Evolutionary conservation across 2,888 invertebrate species (phyloP).

Genomic region (Aphidoletes aphidimyza): DNA sequence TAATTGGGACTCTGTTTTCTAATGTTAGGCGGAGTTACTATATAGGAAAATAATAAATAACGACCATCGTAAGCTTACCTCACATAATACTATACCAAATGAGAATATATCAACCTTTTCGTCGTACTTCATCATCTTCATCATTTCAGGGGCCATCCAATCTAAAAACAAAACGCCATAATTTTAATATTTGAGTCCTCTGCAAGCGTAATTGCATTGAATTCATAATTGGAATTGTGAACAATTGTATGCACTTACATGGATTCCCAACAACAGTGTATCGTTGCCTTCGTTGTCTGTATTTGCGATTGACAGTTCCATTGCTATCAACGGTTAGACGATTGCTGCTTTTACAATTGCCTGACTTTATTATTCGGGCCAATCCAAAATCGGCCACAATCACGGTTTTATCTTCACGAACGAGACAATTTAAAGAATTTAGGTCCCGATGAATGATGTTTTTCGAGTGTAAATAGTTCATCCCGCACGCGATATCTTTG

Average conservation of each 20-base stretch:
- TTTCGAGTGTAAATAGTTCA: slow-evolving; percentile 94
- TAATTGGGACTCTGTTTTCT: no score
- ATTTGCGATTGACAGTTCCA: slow-evolving; percentile 69
- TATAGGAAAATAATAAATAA: no score
- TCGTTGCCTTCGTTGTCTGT: slow-evolving; percentile 80
- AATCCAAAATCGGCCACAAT: slow-evolving; percentile 96
- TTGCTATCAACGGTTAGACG: slow-evolving; percentile 63
- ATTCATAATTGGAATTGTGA: no score
- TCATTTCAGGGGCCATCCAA: slow-evolving; percentile 99
- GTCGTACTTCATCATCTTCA: slow-evolving; percentile 95
- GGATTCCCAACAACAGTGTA: slow-evolving; percentile 97
- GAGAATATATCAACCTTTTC: slow-evolving; percentile 97
- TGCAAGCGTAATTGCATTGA: no score
- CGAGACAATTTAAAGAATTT: slow-evolving; percentile 94
- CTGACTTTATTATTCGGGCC: slow-evolving; percentile 77
- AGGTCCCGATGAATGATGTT: slow-evolving; percentile 95
- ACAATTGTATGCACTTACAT: no score
- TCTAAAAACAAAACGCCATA: slow-evolving; percentile 65
- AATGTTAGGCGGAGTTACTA: no score
- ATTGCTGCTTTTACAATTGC: slow-evolving; percentile 62
- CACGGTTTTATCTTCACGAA: slow-evolving; percentile 88
- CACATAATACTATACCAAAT: slow-evolving; percentile 93
- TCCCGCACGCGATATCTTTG: slow-evolving; percentile 91
- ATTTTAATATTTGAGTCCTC: no score
- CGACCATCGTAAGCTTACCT: slow-evolving; percentile 70